A percentile compares a stretch with the other conserved stretches of the same genome.
Evolutionary conservation across 2,797 vertebrate species (phyloP).

Genomic region (Pteropus rufus): DNA sequence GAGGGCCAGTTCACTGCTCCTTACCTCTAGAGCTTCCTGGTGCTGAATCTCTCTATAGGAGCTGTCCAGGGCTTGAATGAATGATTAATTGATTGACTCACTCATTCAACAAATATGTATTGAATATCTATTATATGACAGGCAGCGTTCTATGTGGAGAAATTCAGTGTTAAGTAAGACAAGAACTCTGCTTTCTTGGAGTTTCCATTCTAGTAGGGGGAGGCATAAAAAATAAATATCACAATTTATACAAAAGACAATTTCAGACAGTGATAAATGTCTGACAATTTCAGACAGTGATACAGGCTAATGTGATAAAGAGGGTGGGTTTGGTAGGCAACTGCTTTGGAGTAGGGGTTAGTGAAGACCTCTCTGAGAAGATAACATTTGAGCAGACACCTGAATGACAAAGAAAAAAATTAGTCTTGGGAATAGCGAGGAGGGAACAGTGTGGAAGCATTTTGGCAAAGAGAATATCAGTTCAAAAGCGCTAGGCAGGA

Average conservation of each 20-base stretch:
- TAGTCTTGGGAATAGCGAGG: not conserved
- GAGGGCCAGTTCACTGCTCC: not conserved
- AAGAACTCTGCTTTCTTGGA: not conserved
- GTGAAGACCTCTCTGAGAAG: not conserved
- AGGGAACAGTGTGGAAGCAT: not conserved
- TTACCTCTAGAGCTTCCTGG: not conserved
- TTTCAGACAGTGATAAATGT: not conserved
- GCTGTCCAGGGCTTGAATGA: not conserved
- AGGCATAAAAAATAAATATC: not conserved
- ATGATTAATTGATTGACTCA: not conserved
- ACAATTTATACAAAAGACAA: not conserved
- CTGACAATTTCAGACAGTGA: not conserved
- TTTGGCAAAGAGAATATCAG: not conserved
- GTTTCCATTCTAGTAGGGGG: not conserved
- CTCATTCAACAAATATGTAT: conserved; percentile 2
- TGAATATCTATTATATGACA: conserved; percentile 9
- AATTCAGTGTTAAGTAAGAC: conserved; percentile 19
- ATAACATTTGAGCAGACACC: not conserved
- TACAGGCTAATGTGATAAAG: not conserved
- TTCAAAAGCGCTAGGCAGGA: not conserved
- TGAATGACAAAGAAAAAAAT: conserved; percentile 17
- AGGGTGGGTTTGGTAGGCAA: not conserved
- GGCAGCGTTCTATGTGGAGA: not conserved
- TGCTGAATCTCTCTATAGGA: not conserved
- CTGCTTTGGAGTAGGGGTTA: not conserved